Base-by-base conservation (phyloP, 2,113 vertebrate genomes). In the Numenius arquata region DNA sequence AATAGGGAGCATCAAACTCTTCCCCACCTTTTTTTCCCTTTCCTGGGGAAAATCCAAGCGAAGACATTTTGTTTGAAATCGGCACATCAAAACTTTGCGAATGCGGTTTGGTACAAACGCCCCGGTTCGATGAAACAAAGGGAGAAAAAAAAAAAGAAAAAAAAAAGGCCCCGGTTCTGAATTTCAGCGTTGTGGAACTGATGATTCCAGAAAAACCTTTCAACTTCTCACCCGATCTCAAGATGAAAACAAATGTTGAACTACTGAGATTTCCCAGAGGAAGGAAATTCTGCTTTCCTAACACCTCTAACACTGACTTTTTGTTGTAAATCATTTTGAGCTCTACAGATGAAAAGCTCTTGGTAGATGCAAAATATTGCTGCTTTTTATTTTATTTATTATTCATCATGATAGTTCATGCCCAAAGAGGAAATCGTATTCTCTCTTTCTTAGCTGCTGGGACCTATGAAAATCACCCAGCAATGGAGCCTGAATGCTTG, bases 201-300 rank as follows among this genome's bases (percentile, higher is more conserved):
- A 93, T 90, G 90, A 92, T 96, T 96, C 96, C 92, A 89, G 92
- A 75, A 93, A 88, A 84, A 77, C 88, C 90, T 97, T 97, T 96
- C 96, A 96, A 97, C 94, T 97, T 95, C 96, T 97, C 95, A 95
- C 95, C 95, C 95, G 89, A 85, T 92, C 90, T 90, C 88, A 70
- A 94, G 96, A 96, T 97, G 96, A 97, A 97, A 97, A 97, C 91
- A 94, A 96, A 97, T 94, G 92, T 96, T 96, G 96, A 96, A 96
- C 93, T 95, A 91, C 89, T 41, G 92, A 93, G 96, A 93, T 96
- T 97, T 96, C 95, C 95, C 95, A 85, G 88, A 96, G 95, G 95
- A 95, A 90, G 84, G 84, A 95, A 92, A 93, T 91, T 89, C 96
- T 96, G 90, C 94, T 93, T 96, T 72, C 84, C 89, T 85, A 94